phyloP scores from a whole-genome alignment of 2,797 vertebrate species.

The Kryptolebias ocellatus region DNA sequence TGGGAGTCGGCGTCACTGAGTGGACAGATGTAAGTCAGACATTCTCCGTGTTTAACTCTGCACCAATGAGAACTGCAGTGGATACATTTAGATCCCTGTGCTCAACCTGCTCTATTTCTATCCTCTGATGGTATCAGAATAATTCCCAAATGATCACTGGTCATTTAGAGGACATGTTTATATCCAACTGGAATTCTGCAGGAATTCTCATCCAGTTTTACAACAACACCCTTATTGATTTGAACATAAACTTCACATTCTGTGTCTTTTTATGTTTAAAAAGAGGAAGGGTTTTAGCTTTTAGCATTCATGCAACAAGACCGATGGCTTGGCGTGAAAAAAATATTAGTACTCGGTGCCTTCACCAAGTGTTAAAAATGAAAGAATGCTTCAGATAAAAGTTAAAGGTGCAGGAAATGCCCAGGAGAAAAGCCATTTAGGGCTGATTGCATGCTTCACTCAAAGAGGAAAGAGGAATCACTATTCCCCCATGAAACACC shows the following conservation, averaged over 20 bases:
- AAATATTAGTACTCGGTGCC: slow-evolving; percentile 1
- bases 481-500: slow-evolving; percentile 49
- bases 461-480: slow-evolving; percentile 39
- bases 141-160: no score
- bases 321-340: not conserved
- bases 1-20: slow-evolving; percentile 16
- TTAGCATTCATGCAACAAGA: not conserved
- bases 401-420: slow-evolving; percentile 33
- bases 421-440: slow-evolving; percentile 22
- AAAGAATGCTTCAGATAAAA: slow-evolving; percentile 20
- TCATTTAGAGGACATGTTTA: not conserved
- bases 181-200: not conserved
- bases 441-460: slow-evolving; percentile 35
- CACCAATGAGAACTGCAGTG: not conserved
- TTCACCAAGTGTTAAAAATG: slow-evolving; percentile 12
- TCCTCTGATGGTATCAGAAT: not conserved
- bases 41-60: not conserved
- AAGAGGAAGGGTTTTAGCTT: not conserved
- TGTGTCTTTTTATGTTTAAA: not conserved
- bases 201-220: not conserved
- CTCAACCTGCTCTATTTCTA: not conserved
- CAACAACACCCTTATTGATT: not conserved
- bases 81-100: not conserved
- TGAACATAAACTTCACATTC: not conserved
- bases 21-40: slow-evolving; percentile 27